Base-by-base conservation (phyloP, 2,888 invertebrate genomes). In the Poecilus cupreus region DNA sequence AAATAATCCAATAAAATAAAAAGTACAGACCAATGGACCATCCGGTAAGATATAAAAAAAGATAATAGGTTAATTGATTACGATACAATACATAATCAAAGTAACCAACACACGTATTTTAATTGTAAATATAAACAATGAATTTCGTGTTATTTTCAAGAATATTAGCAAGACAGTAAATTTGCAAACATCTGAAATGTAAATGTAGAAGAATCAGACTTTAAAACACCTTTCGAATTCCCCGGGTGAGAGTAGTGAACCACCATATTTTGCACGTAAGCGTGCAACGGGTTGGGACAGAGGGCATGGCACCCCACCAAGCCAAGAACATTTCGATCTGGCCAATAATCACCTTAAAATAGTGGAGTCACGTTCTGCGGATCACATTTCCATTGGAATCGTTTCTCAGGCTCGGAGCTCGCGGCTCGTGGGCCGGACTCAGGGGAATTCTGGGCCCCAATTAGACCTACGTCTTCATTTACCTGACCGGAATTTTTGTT, bases 331-430 rank as follows among this genome's bases (percentile, higher is more conserved):
- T 49, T 80, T 80, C 80, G 80, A 80, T 80, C 72, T 54, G 72
- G 70, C 80, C 80, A 80, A 80, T 80, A 80, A 80, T 80, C 80
- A 80, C 80, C 80, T 70, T 80, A 80, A 80, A 80, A 80, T 80
- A 80, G 80, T 80, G 80, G 54, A 80, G 80, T 80, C 80, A 80
- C 80, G 80, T 80, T 80, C 49, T 43, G 13, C 80, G 80, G 80
- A 80, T 80, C 80, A 80, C 80, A 80, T 80, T 80, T 80, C 72
- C 54, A 80, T 80, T 72, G 72, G 80, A 80, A 80, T 68, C 80
- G 80, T 51, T 80, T 80, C 72, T 57, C 77, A 72, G 72, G 72
- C 22, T 32, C 32, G 43, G 13, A 43, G 46, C 46, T 5, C 37
- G 54, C 68, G 24, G 46, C 51, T 51, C 46, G 49, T 32, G 70